Evolutionary conservation across 2,113 vertebrate genomes (phyloP).

Genomic region (Tamias sibiricus): DNA sequence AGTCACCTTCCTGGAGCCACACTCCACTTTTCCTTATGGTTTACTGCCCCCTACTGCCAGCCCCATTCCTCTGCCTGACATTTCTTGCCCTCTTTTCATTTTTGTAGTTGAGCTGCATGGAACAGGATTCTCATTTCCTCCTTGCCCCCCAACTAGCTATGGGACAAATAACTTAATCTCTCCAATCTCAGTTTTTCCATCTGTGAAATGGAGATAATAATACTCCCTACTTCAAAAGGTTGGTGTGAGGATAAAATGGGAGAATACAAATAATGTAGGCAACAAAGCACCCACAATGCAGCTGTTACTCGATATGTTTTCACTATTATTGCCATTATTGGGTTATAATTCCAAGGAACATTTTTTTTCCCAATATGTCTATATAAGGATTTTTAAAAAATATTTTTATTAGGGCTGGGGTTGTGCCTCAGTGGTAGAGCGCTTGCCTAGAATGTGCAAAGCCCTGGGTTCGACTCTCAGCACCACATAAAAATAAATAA

Average conservation of each 20-base stretch:
- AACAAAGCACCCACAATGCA: neutral
- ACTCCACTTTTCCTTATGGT: neutral
- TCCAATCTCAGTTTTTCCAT: neutral
- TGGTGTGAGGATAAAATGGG: neutral
- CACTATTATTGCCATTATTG: neutral
- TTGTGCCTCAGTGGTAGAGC: too few relatives aligned
- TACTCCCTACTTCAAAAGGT: neutral
- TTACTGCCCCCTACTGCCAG: neutral
- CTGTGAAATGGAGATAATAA: neutral
- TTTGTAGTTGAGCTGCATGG: neutral
- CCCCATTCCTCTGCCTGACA: neutral
- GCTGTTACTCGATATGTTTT: neutral
- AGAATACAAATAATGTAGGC: neutral
- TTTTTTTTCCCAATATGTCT: neutral
- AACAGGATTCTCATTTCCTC: neutral
- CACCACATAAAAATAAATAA: too few relatives aligned
- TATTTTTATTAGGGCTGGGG: too few relatives aligned
- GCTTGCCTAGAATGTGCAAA: too few relatives aligned
- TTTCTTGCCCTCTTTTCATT: neutral
- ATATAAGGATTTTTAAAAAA: neutral
- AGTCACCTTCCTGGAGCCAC: neutral
- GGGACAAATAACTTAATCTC: neutral
- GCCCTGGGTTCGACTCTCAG: too few relatives aligned
- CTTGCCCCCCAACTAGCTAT: neutral
- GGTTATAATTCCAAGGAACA: neutral